Evolutionary conservation across 2,888 invertebrate species (phyloP), one percentile per base, ranked within the genome.

Genomic region (Bhutanitis thaidina): DNA sequence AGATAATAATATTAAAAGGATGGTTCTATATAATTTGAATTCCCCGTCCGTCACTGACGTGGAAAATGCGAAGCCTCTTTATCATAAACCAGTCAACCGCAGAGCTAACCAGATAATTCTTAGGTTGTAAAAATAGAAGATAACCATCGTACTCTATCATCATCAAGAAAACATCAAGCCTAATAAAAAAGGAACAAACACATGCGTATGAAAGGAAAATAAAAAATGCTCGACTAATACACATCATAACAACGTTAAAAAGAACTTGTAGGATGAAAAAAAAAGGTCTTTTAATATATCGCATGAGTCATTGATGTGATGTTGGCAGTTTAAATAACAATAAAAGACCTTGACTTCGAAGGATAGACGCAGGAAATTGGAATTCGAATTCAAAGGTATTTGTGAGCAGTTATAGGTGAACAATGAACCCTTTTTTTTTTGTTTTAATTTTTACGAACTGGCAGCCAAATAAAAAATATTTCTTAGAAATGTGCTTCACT

Each of bases 181-280:
- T 43, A 34, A 41, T 49, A 40, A 54, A 50, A 51, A 51, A 50
- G 10, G 38, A 44, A 38, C 30, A 10, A 13, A 14, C 37, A 14
- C 29, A 36, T 35, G 36, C 38, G 44, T 56, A 55, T 49, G 55
- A 53, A 56, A 56, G 40, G 36, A 49, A 51, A 53, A 58, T 55
- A 61, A 63, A 61, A 61, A 59, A 62, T 59, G 59, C 43, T 53
- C 59, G 62, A 62, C 62, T 65, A 67, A 69, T 65, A 64, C 58
- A 48, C 51, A 51, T 56, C 57, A 49, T 64, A 64, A 64, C 54
- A 56, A 59, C 50, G 56, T 59, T 37, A 56, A 58, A 61, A 61
- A 56, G 54, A 58, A 52, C 49, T 54, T 52, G 52, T 48, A 47
- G 50, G 52, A 50, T 7, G 54, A 55, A 51, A 52, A 48, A 43